phyloP scores from a whole-genome alignment of 2,888 invertebrate genomes.

The Chorisops tibialis region DNA sequence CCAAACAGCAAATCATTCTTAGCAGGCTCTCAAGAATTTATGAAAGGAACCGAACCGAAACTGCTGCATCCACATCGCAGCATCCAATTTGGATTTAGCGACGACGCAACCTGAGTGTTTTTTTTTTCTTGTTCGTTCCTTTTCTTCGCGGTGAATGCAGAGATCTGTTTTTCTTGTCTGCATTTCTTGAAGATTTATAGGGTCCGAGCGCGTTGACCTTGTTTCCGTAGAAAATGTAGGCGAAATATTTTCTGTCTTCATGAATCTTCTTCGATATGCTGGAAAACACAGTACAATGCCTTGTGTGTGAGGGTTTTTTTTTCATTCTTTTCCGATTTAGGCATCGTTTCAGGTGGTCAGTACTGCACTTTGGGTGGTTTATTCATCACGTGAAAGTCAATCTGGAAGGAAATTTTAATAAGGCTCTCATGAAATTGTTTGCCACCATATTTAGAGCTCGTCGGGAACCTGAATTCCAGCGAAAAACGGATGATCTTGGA shows the following conservation, averaged over 20 bases:
- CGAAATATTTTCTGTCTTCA: conserved; percentile 17
- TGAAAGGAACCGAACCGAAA: conserved; percentile 12
- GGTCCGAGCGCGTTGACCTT: conserved; percentile 12
- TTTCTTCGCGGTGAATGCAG: not conserved
- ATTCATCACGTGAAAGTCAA: conserved; percentile 9
- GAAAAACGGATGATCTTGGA: conserved; percentile 12
- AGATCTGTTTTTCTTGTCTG: conserved; percentile 7
- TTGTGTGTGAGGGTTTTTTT: not conserved
- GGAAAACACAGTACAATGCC: not conserved
- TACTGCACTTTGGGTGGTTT: conserved; percentile 22
- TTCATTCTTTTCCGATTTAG: not conserved
- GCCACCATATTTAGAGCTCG: conserved; percentile 13
- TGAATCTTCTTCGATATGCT: not conserved
- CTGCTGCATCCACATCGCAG: not conserved
- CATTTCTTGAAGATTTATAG: conserved; percentile 11
- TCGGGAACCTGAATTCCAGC: conserved; percentile 21
- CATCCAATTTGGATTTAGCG: not conserved
- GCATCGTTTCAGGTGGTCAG: conserved; percentile 16
- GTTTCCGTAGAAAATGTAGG: conserved; percentile 23
- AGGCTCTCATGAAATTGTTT: conserved; percentile 16
- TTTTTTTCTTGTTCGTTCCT: too few species aligned
- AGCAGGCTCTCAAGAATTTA: conserved; percentile 8
- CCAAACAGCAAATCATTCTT: conserved; percentile 11
- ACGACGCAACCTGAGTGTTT: not conserved
- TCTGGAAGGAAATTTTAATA: conserved; percentile 3